Evolutionary conservation across 2,797 vertebrate species (phyloP), one percentile per base, ranked within the genome.

Genomic region (Ctenosaura bakeri): DNA sequence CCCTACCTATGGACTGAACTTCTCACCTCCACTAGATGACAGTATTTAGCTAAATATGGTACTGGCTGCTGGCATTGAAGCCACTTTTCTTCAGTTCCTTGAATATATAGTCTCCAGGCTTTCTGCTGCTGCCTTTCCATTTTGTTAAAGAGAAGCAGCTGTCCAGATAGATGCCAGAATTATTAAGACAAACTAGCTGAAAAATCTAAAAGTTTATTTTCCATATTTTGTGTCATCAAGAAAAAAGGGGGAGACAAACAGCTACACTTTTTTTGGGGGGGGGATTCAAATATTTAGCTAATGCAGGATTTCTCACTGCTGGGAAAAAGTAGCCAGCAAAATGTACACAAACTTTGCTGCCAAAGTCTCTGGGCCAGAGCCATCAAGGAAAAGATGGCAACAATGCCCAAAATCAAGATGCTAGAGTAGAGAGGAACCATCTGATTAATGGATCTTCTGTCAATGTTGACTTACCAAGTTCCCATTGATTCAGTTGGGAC

Each of bases 11-110:
- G 20, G 56, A 18, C 2, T 50, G 50, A 38, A 71, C 50, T 14
- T 32, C 50, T 8, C 7, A 42, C 56, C 22, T 93, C 93, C 96
- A 94, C 13, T 91, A 95, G 96, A 77, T 94, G 96, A 94, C 93
- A 90, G 76, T 95, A 50, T 95, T 94, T 64, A 74, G 73, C 95
- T 73, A 85, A 83, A 0, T 20, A 16, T 6, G 42, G 66, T 14
- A 7, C 59, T 86, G 24, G 0, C 35, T 94, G 46, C 42, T 46
- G 24, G 38, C 32, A 54, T 66, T n/a, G 38, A 20, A 66, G 62
- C 29, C 29, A 66, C 6, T 8, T 6, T 32, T 0, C 16, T 24
- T 2, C 69, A 26, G 62, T 10, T n/a, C 20, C 0, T 35, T 10
- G 0, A 20, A 29, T 20, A 20, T 16, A 6, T 76, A 9, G 38